Evolutionary conservation across 2,888 invertebrate genomes (phyloP), one percentile per base, ranked within the genome.

Genomic region (Venusia cambrica): DNA sequence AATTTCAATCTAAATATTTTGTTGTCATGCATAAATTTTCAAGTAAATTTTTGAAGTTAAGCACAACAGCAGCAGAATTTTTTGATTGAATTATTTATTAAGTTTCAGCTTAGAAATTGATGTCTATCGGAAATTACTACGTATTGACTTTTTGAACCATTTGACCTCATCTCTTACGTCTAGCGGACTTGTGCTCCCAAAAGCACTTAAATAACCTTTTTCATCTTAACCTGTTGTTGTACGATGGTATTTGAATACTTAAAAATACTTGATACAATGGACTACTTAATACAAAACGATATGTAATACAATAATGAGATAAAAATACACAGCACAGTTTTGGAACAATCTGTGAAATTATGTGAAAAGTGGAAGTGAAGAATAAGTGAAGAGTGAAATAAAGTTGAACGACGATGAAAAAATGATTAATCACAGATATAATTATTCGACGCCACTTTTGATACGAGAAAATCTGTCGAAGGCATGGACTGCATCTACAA

Each of bases 401-500:
- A n/a, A n/a, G n/a, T n/a, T n/a, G n/a, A n/a, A n/a, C n/a, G n/a
- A n/a, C n/a, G n/a, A n/a, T n/a, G n/a, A n/a, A n/a, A n/a, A n/a
- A n/a, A n/a, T n/a, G n/a, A n/a, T n/a, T n/a, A n/a, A n/a, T n/a
- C n/a, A n/a, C n/a, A 21, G 32, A 40, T 29, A 11, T 16, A 10
- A 11, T 15, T 14, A 2, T n/a, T n/a, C n/a, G n/a, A n/a, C n/a
- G n/a, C n/a, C n/a, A n/a, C n/a, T n/a, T n/a, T n/a, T n/a, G n/a
- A n/a, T n/a, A 17, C n/a, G 27, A 18, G 21, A 38, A 28, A 24
- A 31, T 16, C 10, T 36, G n/a, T 15, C 29, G 28, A 13, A 24
- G 33, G 22, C 5, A 19, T 28, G 22, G 29, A 45, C 30, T 42
- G n/a, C n/a, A n/a, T n/a, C n/a, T n/a, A n/a, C n/a, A n/a, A n/a